Conservation (phyloP, 2,113 vertebrate species). For the Macheiramphus alcinus region DNA sequence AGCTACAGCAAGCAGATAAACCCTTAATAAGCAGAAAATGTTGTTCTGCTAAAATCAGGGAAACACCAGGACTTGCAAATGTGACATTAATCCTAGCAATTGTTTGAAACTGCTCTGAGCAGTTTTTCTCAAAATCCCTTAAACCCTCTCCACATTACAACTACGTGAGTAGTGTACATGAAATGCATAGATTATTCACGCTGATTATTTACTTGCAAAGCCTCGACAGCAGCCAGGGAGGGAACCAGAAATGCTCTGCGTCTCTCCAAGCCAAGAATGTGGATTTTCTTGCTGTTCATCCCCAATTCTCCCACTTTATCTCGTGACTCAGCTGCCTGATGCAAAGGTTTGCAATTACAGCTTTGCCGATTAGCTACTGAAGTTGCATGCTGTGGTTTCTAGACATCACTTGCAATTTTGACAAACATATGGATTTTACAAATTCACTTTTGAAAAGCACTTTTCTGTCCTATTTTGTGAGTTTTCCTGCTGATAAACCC, state of each 20-base stretch:
- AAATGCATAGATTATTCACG: not conserved
- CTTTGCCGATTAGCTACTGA: not conserved
- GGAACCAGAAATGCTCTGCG: not conserved
- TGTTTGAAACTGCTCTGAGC: not conserved
- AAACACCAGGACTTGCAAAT: not conserved
- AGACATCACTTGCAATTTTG: not conserved
- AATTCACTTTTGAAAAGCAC: not conserved
- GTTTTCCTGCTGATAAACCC: not conserved
- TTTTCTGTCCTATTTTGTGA: not conserved
- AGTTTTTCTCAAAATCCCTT: not conserved
- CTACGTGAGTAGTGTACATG: not conserved
- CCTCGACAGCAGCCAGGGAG: not conserved
- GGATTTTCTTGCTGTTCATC: slow-evolving; percentile 45
- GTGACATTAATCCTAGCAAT: not conserved
- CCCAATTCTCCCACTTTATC: slow-evolving; percentile 17
- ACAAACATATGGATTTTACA: not conserved
- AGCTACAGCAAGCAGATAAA: not conserved
- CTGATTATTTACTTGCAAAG: slow-evolving; percentile 8
- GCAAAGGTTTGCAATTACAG: not conserved
- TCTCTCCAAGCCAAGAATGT: slow-evolving; percentile 29
- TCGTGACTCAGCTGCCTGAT: slow-evolving; percentile 36
- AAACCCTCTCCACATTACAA: not conserved
- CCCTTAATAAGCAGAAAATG: not conserved
- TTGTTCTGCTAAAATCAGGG: not conserved
- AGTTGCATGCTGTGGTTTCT: not conserved